Evolutionary conservation across 2,113 vertebrate species (phyloP).

Genomic region (Petaurus breviceps): DNA sequence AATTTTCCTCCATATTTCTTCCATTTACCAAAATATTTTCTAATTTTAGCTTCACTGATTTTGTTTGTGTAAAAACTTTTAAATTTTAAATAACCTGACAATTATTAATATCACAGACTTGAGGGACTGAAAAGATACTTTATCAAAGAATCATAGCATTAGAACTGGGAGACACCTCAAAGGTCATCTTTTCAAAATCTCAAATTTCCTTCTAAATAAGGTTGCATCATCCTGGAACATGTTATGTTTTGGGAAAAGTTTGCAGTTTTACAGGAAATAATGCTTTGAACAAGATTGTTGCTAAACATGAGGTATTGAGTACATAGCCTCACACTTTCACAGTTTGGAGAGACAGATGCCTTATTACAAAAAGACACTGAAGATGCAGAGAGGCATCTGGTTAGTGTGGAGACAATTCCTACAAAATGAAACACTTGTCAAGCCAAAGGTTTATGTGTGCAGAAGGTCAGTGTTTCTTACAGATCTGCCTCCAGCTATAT

Average conservation of each 20-base stretch:
- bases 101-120: neutral
- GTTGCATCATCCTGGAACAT: constrained; percentile 1
- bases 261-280: constrained; percentile 11
- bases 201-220: neutral
- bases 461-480: neutral
- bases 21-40: neutral
- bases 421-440: neutral
- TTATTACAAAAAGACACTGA: constrained; percentile 43
- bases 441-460: neutral
- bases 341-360: constrained; percentile 10
- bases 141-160: neutral
- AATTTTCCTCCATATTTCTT: neutral
- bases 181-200: neutral
- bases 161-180: neutral
- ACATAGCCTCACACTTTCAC: constrained; percentile 7
- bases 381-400: constrained; percentile 7
- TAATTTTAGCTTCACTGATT: neutral
- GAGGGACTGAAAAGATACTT: neutral
- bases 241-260: constrained; percentile 21
- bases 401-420: neutral
- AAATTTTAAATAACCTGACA: neutral
- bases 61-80: neutral
- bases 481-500: neutral
- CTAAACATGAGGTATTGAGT: neutral
- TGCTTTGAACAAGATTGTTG: constrained; percentile 9